Percentiles rank a stretch among this genome's conserved stretches.
Conservation (phyloP, 2,113 vertebrate genomes). For the Archocentrus centrarchus region DNA sequence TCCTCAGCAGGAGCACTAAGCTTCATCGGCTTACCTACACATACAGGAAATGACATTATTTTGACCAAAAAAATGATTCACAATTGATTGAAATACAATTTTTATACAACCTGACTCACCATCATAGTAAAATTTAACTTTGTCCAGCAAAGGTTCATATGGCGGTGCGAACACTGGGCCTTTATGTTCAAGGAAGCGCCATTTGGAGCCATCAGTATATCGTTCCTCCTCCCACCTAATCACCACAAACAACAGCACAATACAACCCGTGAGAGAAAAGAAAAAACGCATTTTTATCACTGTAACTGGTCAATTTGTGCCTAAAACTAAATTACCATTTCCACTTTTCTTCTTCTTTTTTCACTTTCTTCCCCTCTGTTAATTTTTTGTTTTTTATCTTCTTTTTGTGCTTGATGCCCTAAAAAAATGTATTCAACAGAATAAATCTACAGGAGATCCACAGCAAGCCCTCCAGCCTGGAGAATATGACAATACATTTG, state of each 20-base stretch:
- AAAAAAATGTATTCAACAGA: conserved; percentile 13
- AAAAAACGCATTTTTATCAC: neutral
- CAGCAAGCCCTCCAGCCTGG: neutral
- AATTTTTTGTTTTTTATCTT: conserved; percentile 90
- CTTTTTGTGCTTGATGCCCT: conserved; percentile 93
- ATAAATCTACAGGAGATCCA: neutral
- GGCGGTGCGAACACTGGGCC: conserved; percentile 95
- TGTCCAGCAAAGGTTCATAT: conserved; percentile 91
- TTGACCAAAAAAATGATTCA: neutral
- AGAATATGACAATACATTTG: neutral
- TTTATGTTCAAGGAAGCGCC: conserved; percentile 97
- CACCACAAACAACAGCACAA: conserved; percentile 42
- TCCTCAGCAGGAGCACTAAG: conserved; percentile 92
- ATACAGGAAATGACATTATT: neutral
- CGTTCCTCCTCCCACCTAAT: conserved; percentile 97
- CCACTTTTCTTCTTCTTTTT: conserved; percentile 97
- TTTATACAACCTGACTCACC: conserved; percentile 80
- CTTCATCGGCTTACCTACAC: conserved; percentile 91
- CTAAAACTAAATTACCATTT: conserved; percentile 87
- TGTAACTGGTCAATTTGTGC: neutral
- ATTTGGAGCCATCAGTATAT: conserved; percentile 94
- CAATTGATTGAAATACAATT: neutral
- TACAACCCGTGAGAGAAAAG: neutral
- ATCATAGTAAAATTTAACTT: conserved; percentile 94
- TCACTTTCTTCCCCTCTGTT: conserved; percentile 86